Percentiles rank a stretch among this genome's conserved stretches.
Evolutionary conservation across 2,113 vertebrate genomes (phyloP).

Genomic region (Asarcornis scutulata): DNA sequence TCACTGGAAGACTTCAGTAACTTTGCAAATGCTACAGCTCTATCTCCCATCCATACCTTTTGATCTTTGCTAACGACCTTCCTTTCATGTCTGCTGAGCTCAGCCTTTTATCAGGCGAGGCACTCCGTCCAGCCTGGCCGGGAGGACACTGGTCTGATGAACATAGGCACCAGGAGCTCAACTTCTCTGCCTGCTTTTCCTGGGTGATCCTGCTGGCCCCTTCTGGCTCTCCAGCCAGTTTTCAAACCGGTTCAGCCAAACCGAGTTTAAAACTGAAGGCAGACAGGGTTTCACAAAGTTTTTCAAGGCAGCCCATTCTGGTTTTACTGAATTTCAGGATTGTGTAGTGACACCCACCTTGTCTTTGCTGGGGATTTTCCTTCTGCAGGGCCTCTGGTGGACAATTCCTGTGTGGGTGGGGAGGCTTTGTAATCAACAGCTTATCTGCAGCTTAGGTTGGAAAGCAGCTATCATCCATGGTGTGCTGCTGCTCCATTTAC

Average conservation of each 20-base stretch:
- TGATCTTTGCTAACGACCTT: constrained; percentile 41
- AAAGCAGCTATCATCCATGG: not conserved
- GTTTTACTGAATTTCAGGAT: not conserved
- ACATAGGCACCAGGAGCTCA: not conserved
- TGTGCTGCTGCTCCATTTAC: not conserved
- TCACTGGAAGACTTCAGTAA: constrained; percentile 35
- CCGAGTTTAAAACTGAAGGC: not conserved
- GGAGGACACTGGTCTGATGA: constrained; percentile 16
- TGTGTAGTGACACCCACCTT: not conserved
- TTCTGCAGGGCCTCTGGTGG: not conserved
- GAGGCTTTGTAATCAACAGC: not conserved
- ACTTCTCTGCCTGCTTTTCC: not conserved
- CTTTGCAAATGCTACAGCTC: constrained; percentile 54
- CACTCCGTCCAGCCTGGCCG: constrained; percentile 34
- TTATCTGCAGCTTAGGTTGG: not conserved
- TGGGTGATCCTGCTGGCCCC: not conserved
- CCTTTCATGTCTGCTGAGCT: constrained; percentile 59
- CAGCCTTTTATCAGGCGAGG: constrained; percentile 39
- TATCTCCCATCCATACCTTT: constrained; percentile 52
- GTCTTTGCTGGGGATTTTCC: not conserved
- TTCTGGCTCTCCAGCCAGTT: constrained; percentile 27
- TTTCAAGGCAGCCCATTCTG: not conserved
- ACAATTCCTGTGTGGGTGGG: not conserved
- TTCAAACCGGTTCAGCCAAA: constrained; percentile 46
- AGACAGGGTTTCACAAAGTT: not conserved